A percentile compares a stretch with the other conserved stretches of the same genome.
phyloP scores from a whole-genome alignment of 2,888 invertebrate genomes.

The Cheilosia impressa region DNA sequence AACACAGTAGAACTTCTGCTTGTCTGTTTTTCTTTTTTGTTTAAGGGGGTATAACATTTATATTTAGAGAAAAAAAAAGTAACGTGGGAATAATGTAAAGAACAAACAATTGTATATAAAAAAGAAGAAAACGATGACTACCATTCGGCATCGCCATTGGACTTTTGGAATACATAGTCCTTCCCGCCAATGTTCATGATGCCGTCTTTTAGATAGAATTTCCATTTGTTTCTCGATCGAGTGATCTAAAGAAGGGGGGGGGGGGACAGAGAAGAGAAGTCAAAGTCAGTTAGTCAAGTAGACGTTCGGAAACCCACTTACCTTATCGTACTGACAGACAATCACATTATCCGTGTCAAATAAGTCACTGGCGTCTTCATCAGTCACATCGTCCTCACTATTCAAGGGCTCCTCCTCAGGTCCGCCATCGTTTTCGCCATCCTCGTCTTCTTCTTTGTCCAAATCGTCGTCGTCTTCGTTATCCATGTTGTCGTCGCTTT shows the following conservation, averaged over 20 bases:
- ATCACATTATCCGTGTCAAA: slow-evolving; percentile 99
- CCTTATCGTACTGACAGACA: slow-evolving; percentile 99
- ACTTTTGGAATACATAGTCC: slow-evolving; percentile 99
- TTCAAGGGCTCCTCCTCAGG: slow-evolving; percentile 96
- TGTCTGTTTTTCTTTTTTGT: slow-evolving; percentile 20
- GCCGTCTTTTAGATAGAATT: slow-evolving; percentile 99
- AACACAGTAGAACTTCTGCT: slow-evolving; percentile 8
- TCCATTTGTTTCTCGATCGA: slow-evolving; percentile 99
- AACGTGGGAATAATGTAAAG: slow-evolving; percentile 32
- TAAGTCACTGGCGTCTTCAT: slow-evolving; percentile 96
- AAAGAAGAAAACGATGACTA: slow-evolving; percentile 83
- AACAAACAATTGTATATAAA: slow-evolving; percentile 1
- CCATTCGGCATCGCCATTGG: slow-evolving; percentile 99
- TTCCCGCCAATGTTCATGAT: slow-evolving; percentile 99
- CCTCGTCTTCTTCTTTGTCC: slow-evolving; percentile 87
- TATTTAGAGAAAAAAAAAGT: slow-evolving; percentile 40
- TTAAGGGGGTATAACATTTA: slow-evolving; percentile 22
- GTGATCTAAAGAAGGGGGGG: slow-evolving; percentile 88
- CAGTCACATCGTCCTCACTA: slow-evolving; percentile 98
- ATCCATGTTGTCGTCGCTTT: slow-evolving; percentile 88
- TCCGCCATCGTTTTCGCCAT: slow-evolving; percentile 87
- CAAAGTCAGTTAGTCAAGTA: neutral
- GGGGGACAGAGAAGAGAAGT: neutral
- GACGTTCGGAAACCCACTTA: slow-evolving; percentile 79
- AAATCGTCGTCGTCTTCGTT: slow-evolving; percentile 92